Conservation (phyloP, 2,888 invertebrate species). For the Folsomia candida region DNA sequence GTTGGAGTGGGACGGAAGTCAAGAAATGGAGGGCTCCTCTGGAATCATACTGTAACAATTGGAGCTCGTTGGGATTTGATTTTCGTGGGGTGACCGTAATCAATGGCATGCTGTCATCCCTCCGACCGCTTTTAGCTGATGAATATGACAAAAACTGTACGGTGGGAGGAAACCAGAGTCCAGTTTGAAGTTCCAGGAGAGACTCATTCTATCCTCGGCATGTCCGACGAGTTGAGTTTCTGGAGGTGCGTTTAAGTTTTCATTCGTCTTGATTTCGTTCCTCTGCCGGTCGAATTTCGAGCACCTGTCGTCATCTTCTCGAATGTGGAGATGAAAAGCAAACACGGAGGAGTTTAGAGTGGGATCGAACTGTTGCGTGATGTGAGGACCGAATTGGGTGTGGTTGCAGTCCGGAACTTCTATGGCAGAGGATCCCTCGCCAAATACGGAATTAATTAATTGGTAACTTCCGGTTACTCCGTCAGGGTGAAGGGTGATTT, state of each 20-base stretch:
- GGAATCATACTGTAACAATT: slow-evolving; percentile 24
- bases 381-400: slow-evolving; percentile 30
- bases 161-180: slow-evolving; percentile 41
- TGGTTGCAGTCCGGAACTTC: slow-evolving; percentile 45
- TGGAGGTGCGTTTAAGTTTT: not conserved
- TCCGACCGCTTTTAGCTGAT: slow-evolving; percentile 42
- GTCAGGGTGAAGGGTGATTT: slow-evolving; percentile 28
- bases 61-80: slow-evolving; percentile 19
- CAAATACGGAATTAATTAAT: slow-evolving; percentile 34
- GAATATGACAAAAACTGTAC: slow-evolving; percentile 37
- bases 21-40: slow-evolving; percentile 9
- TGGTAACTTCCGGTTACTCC: slow-evolving; percentile 31
- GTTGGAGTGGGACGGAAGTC: slow-evolving; percentile 4
- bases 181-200: slow-evolving; percentile 44
- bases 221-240: slow-evolving; percentile 1
- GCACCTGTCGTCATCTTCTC: slow-evolving; percentile 38
- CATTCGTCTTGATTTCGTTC: slow-evolving; percentile 30
- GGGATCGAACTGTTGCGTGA: slow-evolving; percentile 28
- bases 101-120: slow-evolving; percentile 36
- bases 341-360: slow-evolving; percentile 29
- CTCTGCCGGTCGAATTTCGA: slow-evolving; percentile 37
- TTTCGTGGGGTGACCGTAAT: slow-evolving; percentile 41
- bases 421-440: slow-evolving; percentile 22
- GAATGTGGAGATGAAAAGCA: slow-evolving; percentile 32
- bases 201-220: slow-evolving; percentile 24